Evolutionary conservation across 2,888 invertebrate species (phyloP), one percentile per base, ranked within the genome.

Genomic region (Diplolepis rosae): DNA sequence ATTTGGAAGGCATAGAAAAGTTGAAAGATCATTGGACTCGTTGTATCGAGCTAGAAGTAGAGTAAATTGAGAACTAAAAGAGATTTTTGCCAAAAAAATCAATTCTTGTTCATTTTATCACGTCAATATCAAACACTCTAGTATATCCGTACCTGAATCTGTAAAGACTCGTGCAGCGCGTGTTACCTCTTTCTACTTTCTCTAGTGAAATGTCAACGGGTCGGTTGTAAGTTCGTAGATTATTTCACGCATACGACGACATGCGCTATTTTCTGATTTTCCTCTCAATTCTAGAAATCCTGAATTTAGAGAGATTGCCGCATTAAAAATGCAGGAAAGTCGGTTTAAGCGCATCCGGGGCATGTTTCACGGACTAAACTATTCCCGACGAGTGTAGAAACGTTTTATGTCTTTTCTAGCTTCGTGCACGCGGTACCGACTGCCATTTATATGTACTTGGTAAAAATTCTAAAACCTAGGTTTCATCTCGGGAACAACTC

Each of bases 121-220:
- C n/a, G n/a, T n/a, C n/a, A n/a, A n/a, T n/a, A n/a, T n/a, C n/a
- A n/a, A n/a, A n/a, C n/a, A n/a, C n/a, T n/a, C n/a, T 24, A 56
- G 65, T 52, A 71, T 66, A 68, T 70, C 66, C 72, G 68, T 61
- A 73, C 73, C 68, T 71, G 72, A 69, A 69, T 52, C 70, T 65
- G 66, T 72, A 72, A 77, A 78, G 74, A 74, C 72, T 66, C 71
- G 77, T 74, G 73, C 73, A 66, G 72, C 72, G 75, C 76, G 79
- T 79, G 80, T 78, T 61, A 61, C 35, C 76, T 78, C 78, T 81
- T 81, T 76, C 83, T 83, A 85, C 86, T 86, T 87, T 86, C 86
- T 85, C 87, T 83, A 82, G 84, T 84, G 85, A 86, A 87, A 86
- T 85, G 85, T 84, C 85, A 82, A 84, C 83, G 81, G 82, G 84